Conservation (phyloP, 2,113 vertebrate species). For the Calonectris borealis region DNA sequence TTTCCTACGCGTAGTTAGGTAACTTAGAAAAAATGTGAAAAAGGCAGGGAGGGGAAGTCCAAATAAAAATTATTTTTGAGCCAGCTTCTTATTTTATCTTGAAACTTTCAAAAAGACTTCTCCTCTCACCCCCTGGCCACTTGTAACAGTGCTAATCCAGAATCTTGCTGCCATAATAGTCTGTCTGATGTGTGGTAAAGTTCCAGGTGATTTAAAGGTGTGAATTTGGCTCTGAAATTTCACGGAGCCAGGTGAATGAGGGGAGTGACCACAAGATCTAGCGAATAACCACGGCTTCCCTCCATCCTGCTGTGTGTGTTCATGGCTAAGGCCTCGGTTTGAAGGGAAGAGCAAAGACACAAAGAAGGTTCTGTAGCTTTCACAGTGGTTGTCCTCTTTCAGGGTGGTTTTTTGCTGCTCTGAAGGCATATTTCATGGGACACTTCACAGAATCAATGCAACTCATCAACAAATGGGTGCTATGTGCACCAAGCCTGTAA, state of each 20-base stretch:
- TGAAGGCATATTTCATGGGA: slow-evolving; percentile 85
- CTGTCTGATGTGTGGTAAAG: neutral
- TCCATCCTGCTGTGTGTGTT: slow-evolving; percentile 74
- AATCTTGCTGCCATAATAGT: neutral
- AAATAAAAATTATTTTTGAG: neutral
- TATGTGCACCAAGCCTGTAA: slow-evolving; percentile 70
- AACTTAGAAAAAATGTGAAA: neutral
- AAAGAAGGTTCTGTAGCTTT: slow-evolving; percentile 85
- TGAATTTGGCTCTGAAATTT: neutral
- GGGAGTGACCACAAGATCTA: neutral
- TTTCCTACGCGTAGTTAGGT: neutral
- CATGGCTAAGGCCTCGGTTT: slow-evolving; percentile 64
- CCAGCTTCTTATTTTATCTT: neutral
- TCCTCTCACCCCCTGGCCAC: neutral
- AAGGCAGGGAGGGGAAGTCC: neutral
- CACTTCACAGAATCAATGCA: slow-evolving; percentile 84
- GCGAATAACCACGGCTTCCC: slow-evolving; percentile 18
- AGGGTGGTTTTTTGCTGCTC: slow-evolving; percentile 74
- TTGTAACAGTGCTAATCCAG: neutral
- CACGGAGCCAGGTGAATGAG: neutral
- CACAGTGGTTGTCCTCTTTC: slow-evolving; percentile 84
- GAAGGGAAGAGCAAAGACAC: slow-evolving; percentile 74
- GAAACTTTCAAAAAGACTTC: neutral
- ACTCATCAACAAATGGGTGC: slow-evolving; percentile 79
- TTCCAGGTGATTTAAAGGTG: neutral